Evolutionary conservation across 2,797 vertebrate genomes (phyloP), one percentile per base, ranked within the genome.

Genomic region (Jordanella pulchra): DNA sequence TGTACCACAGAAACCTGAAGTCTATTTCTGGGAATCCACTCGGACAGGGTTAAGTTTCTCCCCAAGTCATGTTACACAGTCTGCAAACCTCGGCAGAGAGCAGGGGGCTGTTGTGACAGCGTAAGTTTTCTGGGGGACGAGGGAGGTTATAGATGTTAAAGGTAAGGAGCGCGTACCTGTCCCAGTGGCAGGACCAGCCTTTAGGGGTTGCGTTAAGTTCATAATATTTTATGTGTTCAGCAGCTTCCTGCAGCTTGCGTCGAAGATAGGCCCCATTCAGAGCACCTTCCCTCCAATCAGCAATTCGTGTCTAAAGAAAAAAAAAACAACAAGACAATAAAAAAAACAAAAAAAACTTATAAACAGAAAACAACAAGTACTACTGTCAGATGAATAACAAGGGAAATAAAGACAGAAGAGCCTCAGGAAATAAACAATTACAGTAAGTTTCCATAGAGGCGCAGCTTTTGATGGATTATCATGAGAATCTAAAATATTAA

Each of bases 151-250:
- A 94, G 92, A 92, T 95, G 94, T 93, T 87, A 95, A 95, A 95
- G 93, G 92, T 94, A 95, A 95, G 94, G 96, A 97, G 95, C 96
- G 94, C 98, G 96, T 99, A 99, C 98, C 98, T 99, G 98, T 99
- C 98, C 98, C 98, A 99, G 97, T 99, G 98, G 98, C 98, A 99
- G 97, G 97, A 98, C 98, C 98, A 99, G 98, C 98, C 97, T 97
- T 99, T 99, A 96, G 98, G 98, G 93, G 97, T 94, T 96, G 98
- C 98, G 97, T 99, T 99, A 96, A 98, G 97, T 98, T 99, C 98
- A 95, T 99, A 99, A 95, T 97, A 97, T 99, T 99, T 99, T 95
- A 99, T 97, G 95, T 99, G 98, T 94, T 98, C 97, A 48, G 97
- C 97, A 89, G 98, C 98, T 87, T 99, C 98, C 93, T 99, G 97